Evolutionary conservation across 2,797 vertebrate species (phyloP).

Genomic region (Pangasius krempfi): DNA sequence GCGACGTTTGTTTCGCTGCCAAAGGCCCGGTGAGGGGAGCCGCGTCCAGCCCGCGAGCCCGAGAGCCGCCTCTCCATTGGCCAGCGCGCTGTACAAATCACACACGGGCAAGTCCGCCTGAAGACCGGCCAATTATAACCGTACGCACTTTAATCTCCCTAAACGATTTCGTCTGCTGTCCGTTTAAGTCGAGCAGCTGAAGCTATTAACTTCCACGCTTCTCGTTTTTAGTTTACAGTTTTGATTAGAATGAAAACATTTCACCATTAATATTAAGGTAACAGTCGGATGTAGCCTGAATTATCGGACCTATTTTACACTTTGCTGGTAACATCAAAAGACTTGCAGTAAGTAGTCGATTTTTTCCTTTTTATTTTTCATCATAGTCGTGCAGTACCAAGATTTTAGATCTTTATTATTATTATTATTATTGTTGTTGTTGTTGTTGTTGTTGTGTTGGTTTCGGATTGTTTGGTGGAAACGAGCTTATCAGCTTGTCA

Average conservation of each 20-base stretch:
- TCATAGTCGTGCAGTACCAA: not conserved
- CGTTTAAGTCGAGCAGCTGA: constrained; percentile 62
- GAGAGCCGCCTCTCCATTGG: constrained; percentile 75
- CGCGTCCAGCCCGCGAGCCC: constrained; percentile 82
- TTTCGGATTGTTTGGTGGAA: not conserved
- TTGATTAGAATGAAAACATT: constrained; percentile 58
- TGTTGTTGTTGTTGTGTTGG: not conserved
- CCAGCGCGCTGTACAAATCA: constrained; percentile 79
- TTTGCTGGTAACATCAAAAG: constrained; percentile 32
- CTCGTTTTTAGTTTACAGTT: constrained; percentile 48
- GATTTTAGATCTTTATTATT: not conserved
- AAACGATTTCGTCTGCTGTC: constrained; percentile 65
- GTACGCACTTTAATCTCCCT: constrained; percentile 67
- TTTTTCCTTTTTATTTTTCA: constrained; percentile 42
- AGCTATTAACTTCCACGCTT: constrained; percentile 59
- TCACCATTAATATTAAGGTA: constrained; percentile 50
- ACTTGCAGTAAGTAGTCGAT: constrained; percentile 44
- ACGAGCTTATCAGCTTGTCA: not conserved
- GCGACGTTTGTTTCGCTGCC: constrained; percentile 89
- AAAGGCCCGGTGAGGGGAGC: constrained; percentile 87
- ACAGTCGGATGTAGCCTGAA: constrained; percentile 60
- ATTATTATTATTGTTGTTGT: not conserved
- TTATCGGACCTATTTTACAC: constrained; percentile 66
- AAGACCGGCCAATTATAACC: constrained; percentile 75
- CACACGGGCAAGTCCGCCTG: constrained; percentile 75